Evolutionary conservation across 2,797 vertebrate species (phyloP), one percentile per base, ranked within the genome.

Genomic region (Schizopygopsis pylzovi): DNA sequence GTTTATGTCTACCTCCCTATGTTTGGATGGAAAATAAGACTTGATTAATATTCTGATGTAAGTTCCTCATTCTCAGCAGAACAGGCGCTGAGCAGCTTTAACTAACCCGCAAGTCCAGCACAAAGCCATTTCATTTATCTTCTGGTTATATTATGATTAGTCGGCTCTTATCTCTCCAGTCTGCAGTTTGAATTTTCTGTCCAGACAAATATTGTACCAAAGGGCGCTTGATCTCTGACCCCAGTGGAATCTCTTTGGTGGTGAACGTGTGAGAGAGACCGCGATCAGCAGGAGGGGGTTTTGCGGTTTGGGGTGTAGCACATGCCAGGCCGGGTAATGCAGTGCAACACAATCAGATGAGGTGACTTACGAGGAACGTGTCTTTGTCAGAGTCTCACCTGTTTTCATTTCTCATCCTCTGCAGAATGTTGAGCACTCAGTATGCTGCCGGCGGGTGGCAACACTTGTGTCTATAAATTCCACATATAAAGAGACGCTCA

Each of bases 31-130:
- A 91, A 94, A 95, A 94, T 89, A 85, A 91, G 88, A 76, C 87
- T 91, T 92, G 92, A 94, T 95, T 92, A 94, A 93, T 93, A 90
- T 92, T 92, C 90, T 92, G 87, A 91, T 88, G 86, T 89, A 91
- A 90, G 90, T 92, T 90, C 90, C 90, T 91, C 56, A 59, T 68
- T 81, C 77, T 87, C 85, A 84, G 70, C 81, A 88, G 86, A 89
- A 81, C 52, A 86, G 80, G 72, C 63, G 90, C 70, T 47, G 83
- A 85, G 89, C 83, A 70, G 52, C 67, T 78, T 85, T 84, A 87
- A 90, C 78, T 87, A 89, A 85, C 89, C 77, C 82, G 56, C 25
- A 54, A 28, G 45, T 81, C 90, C 83, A 90, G 89, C 87, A 89
- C 73, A 68, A 54, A 61, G 68, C 49, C 52, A 56, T 45, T 85